Base-by-base conservation (phyloP, 2,888 invertebrate species). In the Ornithoptera alexandrae region DNA sequence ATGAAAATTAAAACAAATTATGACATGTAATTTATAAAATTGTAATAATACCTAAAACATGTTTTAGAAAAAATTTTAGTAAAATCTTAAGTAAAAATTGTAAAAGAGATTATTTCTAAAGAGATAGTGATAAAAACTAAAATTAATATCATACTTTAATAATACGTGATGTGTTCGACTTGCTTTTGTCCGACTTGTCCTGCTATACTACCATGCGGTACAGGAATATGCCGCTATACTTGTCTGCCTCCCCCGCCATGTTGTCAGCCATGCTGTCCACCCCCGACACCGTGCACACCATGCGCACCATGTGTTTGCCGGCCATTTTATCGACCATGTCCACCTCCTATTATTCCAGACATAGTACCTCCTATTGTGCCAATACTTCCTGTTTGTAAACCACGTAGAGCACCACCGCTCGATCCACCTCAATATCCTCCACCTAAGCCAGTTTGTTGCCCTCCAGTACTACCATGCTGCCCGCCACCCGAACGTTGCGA, bases 391-490 rank as follows among this genome's bases (percentile, higher is more conserved):
- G 73, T 77, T 36, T 90, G 92, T 72, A 87, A 79, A 68, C 90
- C 90, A 2, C 86, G 91, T 1, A 84, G 93, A 42, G 70, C 73
- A 24, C 88, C 88, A 7, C 81, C 84, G 0, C 77, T 76, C 56
- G 88, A 88, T 7, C 86, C 87, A 1, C 81, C 80, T 5, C 87
- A 87, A 0, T 78, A 76, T 15, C 86, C 85, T 1, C 84, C 86
- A 15, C 87, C 89, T 0, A 74, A 74, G 3, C 88, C 89, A 20
- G 87, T 88, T 12, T 90, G 84, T 72, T 89, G 85, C 65, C 92
- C 92, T 2, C 92, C 92, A 53, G 83, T 89, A 8, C 75, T 90
- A 58, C 93, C 93, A 1, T 92, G 92, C 74, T 88, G 89, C 67
- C 90, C 89, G 53, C 90, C 89, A 10, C 89, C 89, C 46, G 87